Conservation (phyloP, 2,113 vertebrate species). For the Taxidea taxus region DNA sequence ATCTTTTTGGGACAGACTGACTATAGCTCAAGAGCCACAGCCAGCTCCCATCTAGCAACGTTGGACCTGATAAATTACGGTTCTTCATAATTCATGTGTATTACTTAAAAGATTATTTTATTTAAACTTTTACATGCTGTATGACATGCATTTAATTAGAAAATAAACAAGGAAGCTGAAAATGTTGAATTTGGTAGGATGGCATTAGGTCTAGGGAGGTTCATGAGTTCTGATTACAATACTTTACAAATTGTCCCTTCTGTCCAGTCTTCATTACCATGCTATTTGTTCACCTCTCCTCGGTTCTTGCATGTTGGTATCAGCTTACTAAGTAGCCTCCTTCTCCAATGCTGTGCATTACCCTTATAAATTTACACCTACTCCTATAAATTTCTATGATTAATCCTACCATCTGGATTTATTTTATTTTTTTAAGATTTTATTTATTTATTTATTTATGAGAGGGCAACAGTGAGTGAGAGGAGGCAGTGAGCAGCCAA, state of each 20-base stretch:
- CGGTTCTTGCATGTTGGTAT: neutral
- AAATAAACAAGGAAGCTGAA: neutral
- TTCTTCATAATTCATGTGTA: neutral
- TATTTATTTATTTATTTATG: no score
- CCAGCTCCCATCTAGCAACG: neutral
- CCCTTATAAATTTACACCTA: neutral
- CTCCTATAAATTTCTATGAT: neutral
- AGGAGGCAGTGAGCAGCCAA: no score
- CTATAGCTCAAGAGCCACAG: neutral
- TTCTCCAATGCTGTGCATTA: neutral
- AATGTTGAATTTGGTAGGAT: neutral
- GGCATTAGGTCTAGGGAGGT: neutral
- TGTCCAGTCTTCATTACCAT: neutral
- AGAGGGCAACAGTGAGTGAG: no score
- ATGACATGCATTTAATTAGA: neutral
- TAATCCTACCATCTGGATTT: neutral
- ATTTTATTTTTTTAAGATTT: no score
- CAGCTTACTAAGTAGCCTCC: neutral
- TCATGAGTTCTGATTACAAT: neutral
- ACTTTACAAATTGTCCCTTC: neutral
- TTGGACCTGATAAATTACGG: neutral
- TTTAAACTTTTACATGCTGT: neutral
- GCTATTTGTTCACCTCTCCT: neutral
- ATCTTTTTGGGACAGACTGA: neutral
- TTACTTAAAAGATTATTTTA: neutral